These are phyloP conservation scores for Elachura formosa DNA, from an alignment of 2,113 vertebrate genomes.

Conservation along the genomic window DNA sequence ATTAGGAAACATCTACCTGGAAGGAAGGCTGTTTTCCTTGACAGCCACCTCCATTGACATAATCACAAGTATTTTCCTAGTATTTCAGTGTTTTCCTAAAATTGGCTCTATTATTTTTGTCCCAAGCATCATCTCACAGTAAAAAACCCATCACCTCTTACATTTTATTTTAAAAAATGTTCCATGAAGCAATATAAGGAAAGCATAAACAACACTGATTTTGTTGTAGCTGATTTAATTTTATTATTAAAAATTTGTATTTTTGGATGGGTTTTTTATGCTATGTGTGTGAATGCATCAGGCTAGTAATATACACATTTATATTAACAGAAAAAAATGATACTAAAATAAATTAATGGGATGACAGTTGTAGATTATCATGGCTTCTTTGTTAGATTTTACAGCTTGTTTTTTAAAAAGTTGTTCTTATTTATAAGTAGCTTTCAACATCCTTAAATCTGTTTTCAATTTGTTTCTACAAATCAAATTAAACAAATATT, in stretches of 20 bases:
- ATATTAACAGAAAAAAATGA: neutral
- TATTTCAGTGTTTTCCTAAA: neutral
- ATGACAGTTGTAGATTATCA: rapidly evolving
- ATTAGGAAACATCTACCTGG: neutral
- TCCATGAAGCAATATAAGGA: neutral
- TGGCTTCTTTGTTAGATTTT: neutral
- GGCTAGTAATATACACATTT: neutral
- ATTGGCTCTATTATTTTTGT: neutral
- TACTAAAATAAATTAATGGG: neutral
- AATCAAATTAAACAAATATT: neutral
- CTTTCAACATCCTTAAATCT: neutral
- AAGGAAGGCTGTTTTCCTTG: neutral
- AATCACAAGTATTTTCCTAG: neutral
- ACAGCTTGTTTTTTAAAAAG: neutral
- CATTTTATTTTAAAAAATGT: neutral
- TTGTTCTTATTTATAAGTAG: neutral
- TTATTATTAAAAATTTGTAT: neutral
- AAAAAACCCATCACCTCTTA: neutral
- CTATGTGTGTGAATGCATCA: neutral
- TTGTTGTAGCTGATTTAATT: neutral
- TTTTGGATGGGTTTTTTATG: neutral
- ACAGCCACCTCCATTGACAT: neutral
- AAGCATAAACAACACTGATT: neutral
- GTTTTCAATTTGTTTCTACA: neutral
- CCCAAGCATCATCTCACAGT: neutral